Base-by-base conservation (phyloP, 1,140 invertebrate species). In the Drosophila teissieri region DNA sequence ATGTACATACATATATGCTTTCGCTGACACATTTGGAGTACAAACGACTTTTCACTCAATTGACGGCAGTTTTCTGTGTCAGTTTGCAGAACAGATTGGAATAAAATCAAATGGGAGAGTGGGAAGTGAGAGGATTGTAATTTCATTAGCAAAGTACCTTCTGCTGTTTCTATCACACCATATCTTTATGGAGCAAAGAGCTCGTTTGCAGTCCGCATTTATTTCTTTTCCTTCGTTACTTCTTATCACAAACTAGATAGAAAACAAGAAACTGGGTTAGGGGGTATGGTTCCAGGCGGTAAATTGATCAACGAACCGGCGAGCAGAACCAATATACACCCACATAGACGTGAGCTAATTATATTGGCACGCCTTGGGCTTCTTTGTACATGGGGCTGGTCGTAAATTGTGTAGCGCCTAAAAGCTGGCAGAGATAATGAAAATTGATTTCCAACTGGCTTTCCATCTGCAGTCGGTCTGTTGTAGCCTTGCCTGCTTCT, bases 281-380 rank as follows among this genome's bases (percentile, higher is more conserved):
- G 6, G 48, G 63, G 40, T 27, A 46, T 19, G 31, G 31, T 14
- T 42, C 15, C 10, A n/a, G 17, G 51, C 51, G 46, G 57, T 67
- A 69, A 78, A 85, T 86, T 86, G 82, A 85, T 84, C 81, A 84
- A 73, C 73, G 81, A 73, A 82, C 60, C 52, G 34, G 27, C 27
- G 22, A 44, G 22, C 48, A 51, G 48, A 52, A 52, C 49, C 64
- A 48, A 70, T 69, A 57, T n/a, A 51, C 70, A 22, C 44, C 45
- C 69, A 53, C 51, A 48, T 56, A 19, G 60, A 63, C 42, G 49
- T 44, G 63, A 73, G 79, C 84, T 86, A 86, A 86, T 88, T 89
- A 86, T 86, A 86, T 57, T 53, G 81, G 73, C 81, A 85, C 63
- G 81, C 73, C 81, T 78, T 73, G 63, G 81, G 78, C 80, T 85